A percentile compares a stretch with the other conserved stretches of the same genome.
Conservation (phyloP, 2,113 vertebrate genomes). For the Forbesichthys agassizii region DNA sequence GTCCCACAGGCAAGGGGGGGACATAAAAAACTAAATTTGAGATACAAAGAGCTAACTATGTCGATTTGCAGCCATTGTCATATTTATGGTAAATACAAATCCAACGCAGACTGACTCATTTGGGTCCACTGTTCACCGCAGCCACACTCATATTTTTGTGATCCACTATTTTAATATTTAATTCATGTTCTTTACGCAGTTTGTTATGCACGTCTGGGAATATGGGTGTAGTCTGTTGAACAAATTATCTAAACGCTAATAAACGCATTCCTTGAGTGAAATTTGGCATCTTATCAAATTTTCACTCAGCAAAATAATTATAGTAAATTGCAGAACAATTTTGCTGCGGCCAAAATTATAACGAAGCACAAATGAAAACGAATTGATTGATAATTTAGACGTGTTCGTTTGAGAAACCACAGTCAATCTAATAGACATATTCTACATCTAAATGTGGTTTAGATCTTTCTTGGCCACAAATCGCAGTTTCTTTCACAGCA, state of each 20-base stretch:
- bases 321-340: constrained; percentile 16
- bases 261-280: constrained; percentile 47
- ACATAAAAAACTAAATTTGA: constrained; percentile 2
- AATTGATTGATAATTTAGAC: constrained; percentile 32
- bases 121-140: not conserved
- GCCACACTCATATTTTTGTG: not conserved
- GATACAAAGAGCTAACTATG: no score
- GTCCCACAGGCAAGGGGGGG: constrained; percentile 44
- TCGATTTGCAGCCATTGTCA: no score
- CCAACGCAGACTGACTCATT: no score
- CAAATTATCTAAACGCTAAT: constrained; percentile 65
- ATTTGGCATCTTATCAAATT: constrained; percentile 46
- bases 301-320: constrained; percentile 31
- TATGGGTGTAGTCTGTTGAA: constrained; percentile 62
- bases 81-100: no score
- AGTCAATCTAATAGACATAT: constrained; percentile 12
- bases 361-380: constrained; percentile 17
- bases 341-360: constrained; percentile 20
- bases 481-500: constrained; percentile 5
- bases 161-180: constrained; percentile 25
- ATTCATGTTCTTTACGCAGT: constrained; percentile 41
- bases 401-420: constrained; percentile 10
- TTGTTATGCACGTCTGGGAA: constrained; percentile 53
- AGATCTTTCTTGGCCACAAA: constrained; percentile 1
- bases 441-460: constrained; percentile 26